A percentile compares a stretch with the other conserved stretches of the same genome.
phyloP scores from a whole-genome alignment of 1,140 invertebrate species.

The Dinothrombium tinctorium region DNA sequence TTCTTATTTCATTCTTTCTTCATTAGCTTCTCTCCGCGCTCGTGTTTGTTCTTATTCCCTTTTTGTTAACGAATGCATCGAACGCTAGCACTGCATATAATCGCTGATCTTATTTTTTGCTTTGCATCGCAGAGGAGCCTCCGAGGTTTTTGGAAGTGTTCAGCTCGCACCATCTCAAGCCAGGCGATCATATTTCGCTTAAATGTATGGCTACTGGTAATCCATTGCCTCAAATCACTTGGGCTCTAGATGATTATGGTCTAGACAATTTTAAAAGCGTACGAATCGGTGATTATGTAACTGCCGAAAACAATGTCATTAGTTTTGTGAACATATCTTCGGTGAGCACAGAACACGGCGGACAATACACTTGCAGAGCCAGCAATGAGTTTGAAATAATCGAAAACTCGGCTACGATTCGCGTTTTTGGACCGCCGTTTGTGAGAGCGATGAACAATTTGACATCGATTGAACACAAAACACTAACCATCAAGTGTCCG shows the following conservation, averaged over 20 bases:
- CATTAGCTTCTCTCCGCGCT: too few species aligned
- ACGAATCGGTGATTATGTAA: constrained; percentile 61
- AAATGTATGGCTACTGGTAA: constrained; percentile 55
- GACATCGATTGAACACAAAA: constrained; percentile 58
- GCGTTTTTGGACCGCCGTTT: constrained; percentile 60
- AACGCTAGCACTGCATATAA: too few species aligned
- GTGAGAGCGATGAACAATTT: constrained; percentile 73
- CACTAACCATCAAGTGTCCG: constrained; percentile 64
- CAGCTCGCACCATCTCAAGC: constrained; percentile 63
- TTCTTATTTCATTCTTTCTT: too few species aligned
- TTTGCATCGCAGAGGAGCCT: constrained; percentile 16
- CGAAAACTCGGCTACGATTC: constrained; percentile 54
- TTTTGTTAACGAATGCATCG: too few species aligned
- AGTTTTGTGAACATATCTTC: constrained; percentile 73
- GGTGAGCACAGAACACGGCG: constrained; percentile 53
- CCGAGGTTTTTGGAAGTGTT: constrained; percentile 30
- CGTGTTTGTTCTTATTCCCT: too few species aligned
- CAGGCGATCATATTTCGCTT: constrained; percentile 26
- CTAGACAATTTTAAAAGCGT: constrained; percentile 11
- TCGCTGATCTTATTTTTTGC: neutral
- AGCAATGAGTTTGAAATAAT: constrained; percentile 49
- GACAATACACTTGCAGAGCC: constrained; percentile 65
- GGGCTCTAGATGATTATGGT: constrained; percentile 54
- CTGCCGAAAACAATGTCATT: constrained; percentile 68
- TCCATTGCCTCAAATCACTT: constrained; percentile 75